These are phyloP conservation scores for Drosophila busckii DNA, from an alignment of 1,140 invertebrate genomes.

Conservation along the genomic window DNA sequence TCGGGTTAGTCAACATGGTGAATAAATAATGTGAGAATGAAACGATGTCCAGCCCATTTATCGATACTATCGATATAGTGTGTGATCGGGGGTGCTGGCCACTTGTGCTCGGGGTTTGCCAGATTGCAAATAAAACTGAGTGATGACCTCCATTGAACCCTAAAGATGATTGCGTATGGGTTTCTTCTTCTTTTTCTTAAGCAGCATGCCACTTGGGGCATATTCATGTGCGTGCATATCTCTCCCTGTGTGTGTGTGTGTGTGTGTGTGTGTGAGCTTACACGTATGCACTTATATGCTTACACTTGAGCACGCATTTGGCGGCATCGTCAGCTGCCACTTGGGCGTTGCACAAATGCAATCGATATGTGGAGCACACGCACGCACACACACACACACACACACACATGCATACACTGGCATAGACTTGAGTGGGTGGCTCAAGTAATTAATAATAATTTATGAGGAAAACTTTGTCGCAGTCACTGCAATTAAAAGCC, in stretches of 20 bases:
- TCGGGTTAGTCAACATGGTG: no score
- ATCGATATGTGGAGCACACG: constrained; percentile 52
- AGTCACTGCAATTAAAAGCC: constrained; percentile 55
- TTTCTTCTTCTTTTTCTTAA: no score
- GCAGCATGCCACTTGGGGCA: constrained; percentile 39
- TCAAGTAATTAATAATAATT: constrained; percentile 70
- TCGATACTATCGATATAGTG: no score
- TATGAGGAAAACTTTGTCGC: constrained; percentile 40
- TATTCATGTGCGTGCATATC: constrained; percentile 22
- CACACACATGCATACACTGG: not conserved
- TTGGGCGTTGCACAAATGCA: constrained; percentile 45
- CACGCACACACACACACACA: constrained; percentile 15
- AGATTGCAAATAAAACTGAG: no score
- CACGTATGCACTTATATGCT: not conserved
- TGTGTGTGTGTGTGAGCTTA: not conserved
- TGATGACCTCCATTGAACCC: constrained; percentile 34
- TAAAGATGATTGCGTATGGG: constrained; percentile 31
- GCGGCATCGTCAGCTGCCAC: constrained; percentile 48
- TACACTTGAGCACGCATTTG: constrained; percentile 46
- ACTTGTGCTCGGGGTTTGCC: no score
- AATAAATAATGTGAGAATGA: no score
- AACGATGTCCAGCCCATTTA: no score
- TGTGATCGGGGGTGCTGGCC: no score
- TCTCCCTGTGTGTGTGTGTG: not conserved
- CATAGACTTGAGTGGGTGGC: not conserved